Evolutionary conservation across 2,113 vertebrate species (phyloP), one percentile per base, ranked within the genome.

Genomic region (Notarius quadriscutis): DNA sequence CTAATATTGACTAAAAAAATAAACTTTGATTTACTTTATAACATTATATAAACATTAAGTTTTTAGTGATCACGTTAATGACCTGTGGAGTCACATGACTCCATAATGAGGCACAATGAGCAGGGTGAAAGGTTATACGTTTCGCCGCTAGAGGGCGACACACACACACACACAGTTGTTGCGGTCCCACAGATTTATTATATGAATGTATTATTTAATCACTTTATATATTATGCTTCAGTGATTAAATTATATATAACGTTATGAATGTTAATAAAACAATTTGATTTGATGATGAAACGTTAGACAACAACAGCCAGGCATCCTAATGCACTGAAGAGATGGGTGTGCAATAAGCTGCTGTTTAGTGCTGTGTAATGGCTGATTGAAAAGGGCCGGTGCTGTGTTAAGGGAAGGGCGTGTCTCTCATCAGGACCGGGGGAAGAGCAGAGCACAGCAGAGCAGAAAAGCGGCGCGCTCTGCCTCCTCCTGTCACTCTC

Each of bases 401-500:
- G 67, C 1, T 30, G 67, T 71, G 67, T 30, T 2, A 9, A 74
- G 72, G 7, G 15, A 20, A 48, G 71, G 18, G 41, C 17, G 34
- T 48, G 0, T 71, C 27, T 30, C 27, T 71, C 67, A 71, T 71
- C 67, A 17, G 17, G 30, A 41, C 15, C 30, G 14, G 30, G 14
- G 67, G 27, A 51, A 79, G 60, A 27, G 69, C 2, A n/a, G 27
- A 69, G 34, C 63, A 75, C 62, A 63, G 51, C 2, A n/a, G 27
- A 69, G 34, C 63, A 84, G 69, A 60, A 67, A 27, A 69, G 17
- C 58, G 48, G 27, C 62, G 20, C 51, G 48, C 82, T 63, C 63
- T 71, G 53, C 88, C 77, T 81, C 85, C 71, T 84, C 34, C 25
- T 3, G 81, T 67, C 81, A 84, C 27, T 85, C 72, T 22, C 65